These are phyloP conservation scores for Arctocebus calabarensis DNA, from an alignment of 2,797 vertebrate species.

Conservation along the genomic window DNA sequence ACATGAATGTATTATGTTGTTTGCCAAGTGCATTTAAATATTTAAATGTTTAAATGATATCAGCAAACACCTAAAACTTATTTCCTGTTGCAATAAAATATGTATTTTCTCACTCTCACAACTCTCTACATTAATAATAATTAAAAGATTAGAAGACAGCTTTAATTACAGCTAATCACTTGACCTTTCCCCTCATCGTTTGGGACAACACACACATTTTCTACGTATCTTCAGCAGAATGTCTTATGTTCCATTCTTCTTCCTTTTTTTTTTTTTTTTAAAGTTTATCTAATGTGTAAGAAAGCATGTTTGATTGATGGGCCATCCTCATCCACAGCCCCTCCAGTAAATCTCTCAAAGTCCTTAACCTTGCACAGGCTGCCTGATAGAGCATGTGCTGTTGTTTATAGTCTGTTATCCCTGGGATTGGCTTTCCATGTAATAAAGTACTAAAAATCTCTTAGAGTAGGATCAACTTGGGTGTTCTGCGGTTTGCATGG, in stretches of 20 bases:
- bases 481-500: slow-evolving; percentile 93
- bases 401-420: slow-evolving; percentile 89
- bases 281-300: slow-evolving; percentile 81
- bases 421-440: slow-evolving; percentile 86
- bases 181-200: slow-evolving; percentile 78
- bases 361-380: slow-evolving; percentile 84
- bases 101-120: slow-evolving; percentile 74
- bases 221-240: slow-evolving; percentile 71
- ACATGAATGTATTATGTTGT: slow-evolving; percentile 28
- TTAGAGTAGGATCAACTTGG: slow-evolving; percentile 91
- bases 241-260: slow-evolving; percentile 57
- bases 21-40: slow-evolving; percentile 55
- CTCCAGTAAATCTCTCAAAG: slow-evolving; percentile 84
- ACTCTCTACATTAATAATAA: slow-evolving; percentile 81
- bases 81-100: slow-evolving; percentile 75
- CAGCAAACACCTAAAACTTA: slow-evolving; percentile 77
- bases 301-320: slow-evolving; percentile 85
- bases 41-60: slow-evolving; percentile 66
- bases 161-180: slow-evolving; percentile 72
- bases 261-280: slow-evolving; percentile 39
- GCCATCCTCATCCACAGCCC: slow-evolving; percentile 53
- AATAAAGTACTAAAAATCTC: slow-evolving; percentile 88
- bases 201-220: slow-evolving; percentile 73
- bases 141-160: slow-evolving; percentile 76
- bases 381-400: slow-evolving; percentile 85